Base-by-base conservation (phyloP, 1,140 invertebrate genomes). In the Apocrypta bakeri region DNA sequence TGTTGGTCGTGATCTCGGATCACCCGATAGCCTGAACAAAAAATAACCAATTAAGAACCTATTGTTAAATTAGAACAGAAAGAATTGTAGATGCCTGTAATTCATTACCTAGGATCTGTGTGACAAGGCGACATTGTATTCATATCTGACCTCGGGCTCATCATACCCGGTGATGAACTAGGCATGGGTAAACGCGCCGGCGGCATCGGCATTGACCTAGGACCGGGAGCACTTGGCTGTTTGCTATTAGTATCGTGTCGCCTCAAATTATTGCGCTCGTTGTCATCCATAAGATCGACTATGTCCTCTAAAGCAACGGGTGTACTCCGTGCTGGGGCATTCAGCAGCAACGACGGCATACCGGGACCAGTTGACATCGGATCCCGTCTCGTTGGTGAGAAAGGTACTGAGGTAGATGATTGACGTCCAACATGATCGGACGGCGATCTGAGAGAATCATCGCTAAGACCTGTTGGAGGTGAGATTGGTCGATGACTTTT, bases 391-490 rank as follows among this genome's bases (percentile, higher is more conserved):
- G 31, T 27, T 2, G 71, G 66, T 25, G 81, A 72, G 6, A 72
- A 75, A 0, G 75, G 48, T 33, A 25, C 27, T 7, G 14, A 24
- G 17, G 12, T 1, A 33, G 76, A 69, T 17, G 66, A 29, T 4
- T 68, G 73, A 11, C 37, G 25, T 21, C 14, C 3, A 1, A 87
- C 4, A 14, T 84, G 80, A 1, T 89, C 86, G 0, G 83, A 68
- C 0, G 88, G 86, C 1, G 88, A 88, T 1, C 78, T 82, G 0
- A 89, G 74, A 17, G 79, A 71, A 14, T 83, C 75, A 0, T 88
- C 86, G 1, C 85, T 71, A 21, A 85, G 77, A 17, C 83, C 87
- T 0, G 79, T 27, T 0, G 86, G 73, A 12, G 3, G 85, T 82
- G 68, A 64, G 1, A 2, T 0, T 3, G 40, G 25, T 1, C 29